A percentile compares a stretch with the other conserved stretches of the same genome.
phyloP scores from a whole-genome alignment of 2,888 invertebrate genomes.

The Dicycla oo region DNA sequence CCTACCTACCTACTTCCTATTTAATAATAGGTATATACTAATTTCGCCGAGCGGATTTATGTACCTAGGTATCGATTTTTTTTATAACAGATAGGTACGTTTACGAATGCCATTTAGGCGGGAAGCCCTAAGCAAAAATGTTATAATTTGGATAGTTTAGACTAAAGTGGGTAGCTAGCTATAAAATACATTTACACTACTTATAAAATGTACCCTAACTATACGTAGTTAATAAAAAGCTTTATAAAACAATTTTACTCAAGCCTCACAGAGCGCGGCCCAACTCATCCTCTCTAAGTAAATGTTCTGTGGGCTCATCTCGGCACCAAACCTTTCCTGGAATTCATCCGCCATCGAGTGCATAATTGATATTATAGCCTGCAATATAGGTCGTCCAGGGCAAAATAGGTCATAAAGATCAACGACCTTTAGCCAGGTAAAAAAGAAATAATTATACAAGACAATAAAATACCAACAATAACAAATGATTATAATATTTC shows the following conservation, averaged over 20 bases:
- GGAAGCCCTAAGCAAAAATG: background rate
- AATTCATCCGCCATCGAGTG: conserved; percentile 19
- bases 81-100: too few species aligned
- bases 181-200: background rate
- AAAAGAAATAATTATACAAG: background rate
- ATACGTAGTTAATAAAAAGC: background rate
- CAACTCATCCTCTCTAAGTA: background rate
- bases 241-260: too few species aligned
- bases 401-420: conserved; percentile 57
- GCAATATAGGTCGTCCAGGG: conserved; percentile 44
- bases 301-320: too few species aligned
- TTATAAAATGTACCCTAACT: background rate
- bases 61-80: too few species aligned
- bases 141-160: background rate
- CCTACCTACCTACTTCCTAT: background rate
- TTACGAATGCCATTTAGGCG: background rate
- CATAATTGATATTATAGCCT: conserved; percentile 44
- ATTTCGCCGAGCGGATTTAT: conserved; percentile 9
- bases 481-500: conserved; percentile 10
- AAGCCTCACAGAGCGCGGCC: background rate
- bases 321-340: conserved; percentile 3
- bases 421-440: conserved; percentile 30
- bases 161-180: background rate
- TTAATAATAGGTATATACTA: background rate
- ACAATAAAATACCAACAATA: conserved; percentile 1